Evolutionary conservation across 2,797 vertebrate species (phyloP).

Genomic region (Ibycter americanus): DNA sequence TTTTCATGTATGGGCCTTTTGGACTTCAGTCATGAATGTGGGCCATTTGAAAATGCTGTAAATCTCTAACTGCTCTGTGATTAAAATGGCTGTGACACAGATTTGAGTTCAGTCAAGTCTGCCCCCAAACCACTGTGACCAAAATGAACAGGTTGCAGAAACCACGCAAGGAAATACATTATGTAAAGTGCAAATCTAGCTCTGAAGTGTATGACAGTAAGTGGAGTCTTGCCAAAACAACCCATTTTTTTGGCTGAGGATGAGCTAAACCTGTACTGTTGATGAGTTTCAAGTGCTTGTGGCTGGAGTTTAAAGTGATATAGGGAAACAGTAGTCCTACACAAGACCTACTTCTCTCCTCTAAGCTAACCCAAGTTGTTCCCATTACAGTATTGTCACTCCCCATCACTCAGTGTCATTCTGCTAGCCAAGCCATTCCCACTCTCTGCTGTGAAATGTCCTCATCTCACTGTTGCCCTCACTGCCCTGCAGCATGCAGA

Average conservation of each 20-base stretch:
- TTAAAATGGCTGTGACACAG: slow-evolving; percentile 35
- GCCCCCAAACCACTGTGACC: slow-evolving; percentile 42
- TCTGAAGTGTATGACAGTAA: not conserved
- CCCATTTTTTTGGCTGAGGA: not conserved
- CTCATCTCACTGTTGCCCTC: not conserved
- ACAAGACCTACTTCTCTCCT: not conserved
- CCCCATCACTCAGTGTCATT: not conserved
- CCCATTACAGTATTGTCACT: not conserved
- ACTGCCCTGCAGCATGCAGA: not conserved
- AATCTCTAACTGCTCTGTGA: slow-evolving; percentile 2
- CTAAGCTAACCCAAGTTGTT: not conserved
- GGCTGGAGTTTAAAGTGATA: not conserved
- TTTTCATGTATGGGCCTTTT: slow-evolving; percentile 13
- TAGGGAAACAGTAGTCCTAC: not conserved
- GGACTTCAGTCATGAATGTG: slow-evolving; percentile 7
- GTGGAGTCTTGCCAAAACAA: not conserved
- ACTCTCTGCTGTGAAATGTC: not conserved
- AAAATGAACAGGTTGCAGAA: slow-evolving; percentile 56
- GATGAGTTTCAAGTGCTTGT: not conserved
- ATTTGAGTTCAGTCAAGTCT: slow-evolving; percentile 14
- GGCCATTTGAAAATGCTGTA: slow-evolving; percentile 6
- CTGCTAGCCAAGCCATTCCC: not conserved
- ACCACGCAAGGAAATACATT: not conserved
- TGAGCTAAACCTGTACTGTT: slow-evolving; percentile 6
- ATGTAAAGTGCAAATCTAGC: not conserved